Conservation (phyloP, 2,888 invertebrate genomes). For the Cabera pusaria region DNA sequence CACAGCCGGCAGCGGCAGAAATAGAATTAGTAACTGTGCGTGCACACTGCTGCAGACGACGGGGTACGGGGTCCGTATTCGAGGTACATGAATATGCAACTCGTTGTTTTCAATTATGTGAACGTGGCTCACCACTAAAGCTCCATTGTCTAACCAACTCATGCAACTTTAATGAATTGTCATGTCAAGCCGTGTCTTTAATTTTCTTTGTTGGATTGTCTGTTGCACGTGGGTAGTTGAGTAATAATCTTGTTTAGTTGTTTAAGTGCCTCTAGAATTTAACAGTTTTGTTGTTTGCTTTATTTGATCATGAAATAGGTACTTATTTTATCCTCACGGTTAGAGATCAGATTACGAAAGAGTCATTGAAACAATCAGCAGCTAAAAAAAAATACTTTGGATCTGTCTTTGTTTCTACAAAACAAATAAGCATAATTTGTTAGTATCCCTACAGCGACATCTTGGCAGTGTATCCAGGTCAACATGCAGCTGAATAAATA, state of each 20-base stretch:
- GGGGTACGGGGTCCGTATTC: slow-evolving; percentile 5
- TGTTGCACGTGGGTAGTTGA: slow-evolving; percentile 27
- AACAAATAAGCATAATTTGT: slow-evolving; percentile 19
- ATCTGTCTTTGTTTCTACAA: no score
- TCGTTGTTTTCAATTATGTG: slow-evolving; percentile 71
- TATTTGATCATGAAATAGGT: no score
- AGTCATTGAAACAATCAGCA: no score
- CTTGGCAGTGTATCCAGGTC: slow-evolving; percentile 72
- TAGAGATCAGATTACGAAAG: no score
- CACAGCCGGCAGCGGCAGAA: slow-evolving; percentile 26
- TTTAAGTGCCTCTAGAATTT: slow-evolving; percentile 2
- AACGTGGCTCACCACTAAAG: slow-evolving; percentile 48
- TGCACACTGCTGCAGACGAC: slow-evolving; percentile 24
- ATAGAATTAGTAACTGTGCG: slow-evolving; percentile 25
- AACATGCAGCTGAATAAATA: slow-evolving; percentile 75
- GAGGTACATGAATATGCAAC: slow-evolving; percentile 66
- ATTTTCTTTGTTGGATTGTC: slow-evolving; percentile 41
- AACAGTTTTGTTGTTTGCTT: no score
- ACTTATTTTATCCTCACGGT: no score
- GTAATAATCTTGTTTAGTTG: slow-evolving; percentile 27
- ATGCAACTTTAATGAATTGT: slow-evolving; percentile 59
- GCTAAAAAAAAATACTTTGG: no score
- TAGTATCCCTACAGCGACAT: slow-evolving; percentile 41
- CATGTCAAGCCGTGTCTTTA: slow-evolving; percentile 38
- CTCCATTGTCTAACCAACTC: slow-evolving; percentile 49